These are phyloP conservation scores for Callyntrura sp. DNA, from an alignment of 2,888 invertebrate genomes.

Conservation along the genomic window DNA sequence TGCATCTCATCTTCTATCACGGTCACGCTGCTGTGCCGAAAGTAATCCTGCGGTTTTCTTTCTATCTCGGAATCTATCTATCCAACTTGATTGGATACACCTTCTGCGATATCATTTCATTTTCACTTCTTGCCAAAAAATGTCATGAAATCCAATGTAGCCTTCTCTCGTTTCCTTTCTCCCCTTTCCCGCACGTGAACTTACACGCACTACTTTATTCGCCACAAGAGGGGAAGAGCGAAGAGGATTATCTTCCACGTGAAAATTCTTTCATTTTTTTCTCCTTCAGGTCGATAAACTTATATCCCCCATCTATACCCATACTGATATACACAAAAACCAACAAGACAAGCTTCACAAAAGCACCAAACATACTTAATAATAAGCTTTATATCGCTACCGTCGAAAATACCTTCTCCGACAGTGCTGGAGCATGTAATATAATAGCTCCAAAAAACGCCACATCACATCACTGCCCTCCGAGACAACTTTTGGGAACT, in stretches of 20 bases:
- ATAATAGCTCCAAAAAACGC: conserved; percentile 2
- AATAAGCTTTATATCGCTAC: conserved; percentile 15
- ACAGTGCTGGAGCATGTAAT: background rate
- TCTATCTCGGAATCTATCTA: background rate
- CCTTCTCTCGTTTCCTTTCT: background rate
- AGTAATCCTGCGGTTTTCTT: background rate
- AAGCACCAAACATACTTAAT: background rate
- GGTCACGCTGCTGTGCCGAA: background rate
- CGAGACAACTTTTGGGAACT: conserved; percentile 30
- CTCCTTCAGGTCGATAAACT: conserved; percentile 48
- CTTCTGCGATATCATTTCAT: background rate
- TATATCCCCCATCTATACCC: conserved; percentile 1
- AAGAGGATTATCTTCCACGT: conserved; percentile 23
- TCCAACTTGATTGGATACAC: conserved; percentile 27
- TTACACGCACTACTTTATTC: background rate
- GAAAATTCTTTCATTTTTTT: conserved; percentile 16
- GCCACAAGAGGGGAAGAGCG: too few species aligned
- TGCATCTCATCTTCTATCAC: conserved; percentile 6
- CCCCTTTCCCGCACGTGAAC: background rate
- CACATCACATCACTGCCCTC: conserved; percentile 31
- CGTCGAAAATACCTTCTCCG: background rate
- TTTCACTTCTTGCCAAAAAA: conserved; percentile 30
- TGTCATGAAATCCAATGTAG: too few species aligned
- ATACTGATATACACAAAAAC: too few species aligned
- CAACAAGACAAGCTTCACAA: background rate